Percentiles rank a stretch among this genome's conserved stretches.
Evolutionary conservation across 2,113 vertebrate genomes (phyloP).

Genomic region (Casuarius casuarius): DNA sequence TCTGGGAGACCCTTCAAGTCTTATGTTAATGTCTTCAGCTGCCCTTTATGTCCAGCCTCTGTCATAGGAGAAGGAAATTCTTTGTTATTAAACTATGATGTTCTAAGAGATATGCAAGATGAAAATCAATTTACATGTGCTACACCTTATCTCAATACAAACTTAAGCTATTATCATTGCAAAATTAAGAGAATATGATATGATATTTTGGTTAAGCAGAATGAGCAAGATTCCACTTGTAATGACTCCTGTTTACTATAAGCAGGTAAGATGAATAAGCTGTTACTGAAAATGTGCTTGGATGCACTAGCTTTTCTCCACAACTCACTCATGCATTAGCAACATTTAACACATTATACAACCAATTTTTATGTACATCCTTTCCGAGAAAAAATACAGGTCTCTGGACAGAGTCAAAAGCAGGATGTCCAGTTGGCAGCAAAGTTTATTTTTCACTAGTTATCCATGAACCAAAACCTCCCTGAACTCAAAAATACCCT

Average conservation of each 20-base stretch:
- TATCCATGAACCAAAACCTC: background rate
- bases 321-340: background rate
- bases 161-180: background rate
- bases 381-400: background rate
- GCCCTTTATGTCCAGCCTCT: background rate
- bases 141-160: background rate
- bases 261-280: background rate
- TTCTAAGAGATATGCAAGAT: background rate
- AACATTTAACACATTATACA: background rate
- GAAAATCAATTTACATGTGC: background rate
- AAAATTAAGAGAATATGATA: background rate
- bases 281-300: background rate
- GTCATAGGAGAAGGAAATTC: background rate
- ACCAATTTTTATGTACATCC: background rate
- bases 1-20: background rate
- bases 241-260: background rate
- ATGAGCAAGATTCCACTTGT: background rate
- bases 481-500: background rate
- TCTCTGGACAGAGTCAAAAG: background rate
- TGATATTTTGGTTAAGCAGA: background rate
- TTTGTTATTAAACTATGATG: background rate
- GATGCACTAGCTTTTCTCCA: background rate
- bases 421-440: accelerated
- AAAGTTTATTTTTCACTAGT: background rate
- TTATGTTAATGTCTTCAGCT: background rate